Evolutionary conservation across 1,140 invertebrate species (phyloP).

Genomic region (Arctopsyche grandis): DNA sequence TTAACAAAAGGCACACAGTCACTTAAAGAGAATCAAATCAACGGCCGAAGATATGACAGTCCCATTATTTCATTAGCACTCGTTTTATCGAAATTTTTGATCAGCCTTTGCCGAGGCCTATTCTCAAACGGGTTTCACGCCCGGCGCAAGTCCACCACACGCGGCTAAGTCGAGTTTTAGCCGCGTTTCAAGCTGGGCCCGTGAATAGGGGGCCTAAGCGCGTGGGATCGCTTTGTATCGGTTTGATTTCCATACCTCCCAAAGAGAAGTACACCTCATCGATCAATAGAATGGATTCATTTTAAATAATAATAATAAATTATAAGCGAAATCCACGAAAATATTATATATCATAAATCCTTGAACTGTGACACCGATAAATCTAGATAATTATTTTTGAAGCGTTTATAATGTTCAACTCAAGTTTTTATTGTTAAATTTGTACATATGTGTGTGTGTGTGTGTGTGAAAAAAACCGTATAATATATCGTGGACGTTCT

Average conservation of each 20-base stretch:
- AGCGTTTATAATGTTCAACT: background rate
- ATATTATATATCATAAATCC: background rate
- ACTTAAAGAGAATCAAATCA: slow-evolving; percentile 37
- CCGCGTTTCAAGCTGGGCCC: background rate
- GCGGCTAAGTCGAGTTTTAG: slow-evolving; percentile 17
- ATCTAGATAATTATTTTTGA: background rate
- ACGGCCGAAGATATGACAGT: slow-evolving; percentile 39
- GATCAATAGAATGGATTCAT: slow-evolving; percentile 11
- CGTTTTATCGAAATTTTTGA: slow-evolving; percentile 47
- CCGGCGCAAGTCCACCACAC: background rate
- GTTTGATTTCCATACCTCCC: slow-evolving; percentile 49
- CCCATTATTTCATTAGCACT: slow-evolving; percentile 53
- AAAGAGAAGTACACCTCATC: slow-evolving; percentile 40
- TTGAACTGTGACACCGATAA: background rate
- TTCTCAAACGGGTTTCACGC: slow-evolving; percentile 23
- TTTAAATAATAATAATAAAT: background rate
- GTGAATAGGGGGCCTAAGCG: slow-evolving; percentile 25
- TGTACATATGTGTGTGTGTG: too few species aligned
- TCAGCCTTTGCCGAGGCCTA: slow-evolving; percentile 32
- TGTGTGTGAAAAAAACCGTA: too few species aligned
- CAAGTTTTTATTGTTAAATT: background rate
- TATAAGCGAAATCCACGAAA: background rate
- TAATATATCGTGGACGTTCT: too few species aligned
- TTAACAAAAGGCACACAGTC: slow-evolving; percentile 28
- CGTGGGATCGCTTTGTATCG: slow-evolving; percentile 45